Conservation (phyloP, 2,797 vertebrate genomes). For the Hirundo rustica region DNA sequence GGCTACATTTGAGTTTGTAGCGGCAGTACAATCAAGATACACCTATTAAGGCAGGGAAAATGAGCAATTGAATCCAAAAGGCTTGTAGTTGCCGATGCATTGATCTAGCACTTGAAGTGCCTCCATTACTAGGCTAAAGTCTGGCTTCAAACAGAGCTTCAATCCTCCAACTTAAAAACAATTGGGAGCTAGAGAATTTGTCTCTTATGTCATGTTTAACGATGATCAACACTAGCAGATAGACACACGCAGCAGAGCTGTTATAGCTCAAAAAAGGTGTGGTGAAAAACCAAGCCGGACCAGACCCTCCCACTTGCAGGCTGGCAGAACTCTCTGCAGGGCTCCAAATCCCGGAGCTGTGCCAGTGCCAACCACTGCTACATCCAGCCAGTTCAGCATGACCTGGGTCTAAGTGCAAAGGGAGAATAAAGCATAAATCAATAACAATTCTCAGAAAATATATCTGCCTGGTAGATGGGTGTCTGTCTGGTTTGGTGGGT, state of each 20-base stretch:
- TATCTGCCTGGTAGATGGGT: background rate
- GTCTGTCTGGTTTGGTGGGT: rapidly evolving
- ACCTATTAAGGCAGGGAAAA: conserved; percentile 2
- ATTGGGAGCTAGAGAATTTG: background rate
- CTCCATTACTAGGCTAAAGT: background rate
- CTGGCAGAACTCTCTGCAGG: background rate
- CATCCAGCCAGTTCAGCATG: background rate
- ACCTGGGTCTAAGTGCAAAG: rapidly evolving
- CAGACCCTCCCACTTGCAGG: background rate
- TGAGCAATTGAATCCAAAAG: background rate
- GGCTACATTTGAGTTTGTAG: background rate
- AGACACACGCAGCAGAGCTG: rapidly evolving
- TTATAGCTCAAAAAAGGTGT: background rate
- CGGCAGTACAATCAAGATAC: conserved; percentile 1
- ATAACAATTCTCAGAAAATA: background rate
- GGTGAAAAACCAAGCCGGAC: background rate
- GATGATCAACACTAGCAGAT: background rate
- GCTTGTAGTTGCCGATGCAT: background rate
- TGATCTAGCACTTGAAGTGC: conserved; percentile 20
- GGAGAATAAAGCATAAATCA: background rate
- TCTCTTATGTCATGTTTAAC: background rate
- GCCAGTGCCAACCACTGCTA: background rate
- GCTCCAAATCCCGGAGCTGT: background rate
- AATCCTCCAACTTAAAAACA: background rate
- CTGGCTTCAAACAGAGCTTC: conserved; percentile 21